Evolutionary conservation across 1,140 invertebrate species (phyloP).

Genomic region (Elysia chlorotica): DNA sequence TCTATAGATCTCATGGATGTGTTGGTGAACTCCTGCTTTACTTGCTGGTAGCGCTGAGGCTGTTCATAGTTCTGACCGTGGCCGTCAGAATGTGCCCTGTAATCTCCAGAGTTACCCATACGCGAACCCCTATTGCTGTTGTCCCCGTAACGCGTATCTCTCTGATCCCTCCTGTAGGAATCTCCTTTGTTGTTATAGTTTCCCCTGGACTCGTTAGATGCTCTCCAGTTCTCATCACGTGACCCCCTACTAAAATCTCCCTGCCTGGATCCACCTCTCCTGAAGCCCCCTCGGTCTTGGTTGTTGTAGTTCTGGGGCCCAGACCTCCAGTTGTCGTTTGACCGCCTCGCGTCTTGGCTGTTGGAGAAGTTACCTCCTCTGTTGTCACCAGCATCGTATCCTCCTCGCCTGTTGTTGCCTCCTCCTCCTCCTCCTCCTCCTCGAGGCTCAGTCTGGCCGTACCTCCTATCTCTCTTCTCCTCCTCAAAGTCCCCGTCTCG

Average conservation of each 20-base stretch:
- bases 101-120: background rate
- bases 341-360: too few relatives aligned
- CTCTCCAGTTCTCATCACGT: slow-evolving; percentile 7
- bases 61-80: background rate
- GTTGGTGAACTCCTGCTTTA: slow-evolving; percentile 30
- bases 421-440: too few relatives aligned
- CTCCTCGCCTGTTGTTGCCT: too few relatives aligned
- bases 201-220: background rate
- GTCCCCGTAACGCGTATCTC: background rate
- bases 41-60: background rate
- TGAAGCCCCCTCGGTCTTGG: too few relatives aligned
- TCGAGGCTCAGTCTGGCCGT: background rate
- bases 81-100: background rate
- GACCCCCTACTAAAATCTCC: background rate
- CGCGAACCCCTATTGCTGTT: background rate
- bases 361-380: too few relatives aligned
- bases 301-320: too few relatives aligned
- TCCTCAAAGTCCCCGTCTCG: background rate
- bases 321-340: too few relatives aligned
- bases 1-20: slow-evolving; percentile 14
- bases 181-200: background rate
- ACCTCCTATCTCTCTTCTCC: slow-evolving; percentile 1
- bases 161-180: background rate
- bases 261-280: background rate
- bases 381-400: too few relatives aligned